Base-by-base conservation (phyloP, 2,888 invertebrate genomes). In the Perithous albicinctus region DNA sequence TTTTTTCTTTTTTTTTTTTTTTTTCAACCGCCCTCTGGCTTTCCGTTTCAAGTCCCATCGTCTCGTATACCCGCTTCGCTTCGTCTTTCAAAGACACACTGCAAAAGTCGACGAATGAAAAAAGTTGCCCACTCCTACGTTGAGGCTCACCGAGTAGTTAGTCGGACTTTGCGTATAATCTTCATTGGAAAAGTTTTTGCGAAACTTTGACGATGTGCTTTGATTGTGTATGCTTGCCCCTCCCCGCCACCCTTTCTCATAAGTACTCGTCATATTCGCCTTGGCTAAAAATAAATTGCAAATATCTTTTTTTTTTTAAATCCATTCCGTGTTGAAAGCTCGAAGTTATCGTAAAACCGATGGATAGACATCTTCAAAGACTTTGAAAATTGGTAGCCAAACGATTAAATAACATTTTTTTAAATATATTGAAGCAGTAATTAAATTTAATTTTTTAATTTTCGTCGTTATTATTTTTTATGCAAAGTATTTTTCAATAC, bases 171-270 rank as follows among this genome's bases (percentile, higher is more conserved):
- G 79, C 77, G 88, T 89, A 92, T 91, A 91, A 92, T 91, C 92
- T 92, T 92, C 91, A 92, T 92, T 92, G 91, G 90, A 92, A 92
- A 92, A 92, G 91, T 92, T 92, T 67, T 86, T 82, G 73, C 61
- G 78, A 82, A 84, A 80, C 73, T 80, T 84, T 67, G 63, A 82
- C 64, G 79, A 59, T 59, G 51, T 43, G 72, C 75, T 79, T 82
- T 76, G 78, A 86, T 80, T 69, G 80, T 80, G 74, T 79, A 75
- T 78, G 77, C 77, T 76, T n/a, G 56, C 26, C 43, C 41, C 18
- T 38, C 18, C 48, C 48, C 2, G 23, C 18, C 46, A n/a, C n/a
- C n/a, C n/a, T n/a, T n/a, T n/a, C n/a, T n/a, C n/a, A n/a, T n/a
- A 23, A 51, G 23, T 10, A 23, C 51, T 23, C 18, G 20, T 18